Conservation (phyloP, 2,113 vertebrate genomes). For the Apteryx mantelli region DNA sequence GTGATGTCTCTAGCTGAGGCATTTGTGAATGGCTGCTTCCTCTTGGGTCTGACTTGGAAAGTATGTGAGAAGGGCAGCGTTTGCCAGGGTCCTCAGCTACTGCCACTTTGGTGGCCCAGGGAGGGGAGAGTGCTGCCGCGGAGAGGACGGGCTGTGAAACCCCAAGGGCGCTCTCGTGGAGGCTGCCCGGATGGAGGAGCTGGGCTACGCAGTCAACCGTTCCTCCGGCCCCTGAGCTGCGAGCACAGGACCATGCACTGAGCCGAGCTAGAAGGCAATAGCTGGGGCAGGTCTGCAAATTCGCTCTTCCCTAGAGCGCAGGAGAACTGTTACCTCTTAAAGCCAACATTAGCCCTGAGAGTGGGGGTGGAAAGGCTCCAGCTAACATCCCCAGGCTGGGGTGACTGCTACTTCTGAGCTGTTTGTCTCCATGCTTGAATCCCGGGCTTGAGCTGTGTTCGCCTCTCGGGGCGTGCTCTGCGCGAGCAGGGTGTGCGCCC, state of each 20-base stretch:
- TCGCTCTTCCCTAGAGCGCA: not conserved
- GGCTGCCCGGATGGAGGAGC: not conserved
- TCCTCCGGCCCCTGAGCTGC: not conserved
- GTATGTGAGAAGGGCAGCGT: not conserved
- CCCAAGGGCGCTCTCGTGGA: not conserved
- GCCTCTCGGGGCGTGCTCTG: not conserved
- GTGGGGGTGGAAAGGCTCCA: not conserved
- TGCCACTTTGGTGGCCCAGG: not conserved
- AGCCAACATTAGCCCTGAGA: not conserved
- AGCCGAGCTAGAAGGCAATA: not conserved
- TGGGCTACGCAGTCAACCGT: not conserved
- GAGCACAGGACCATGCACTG: not conserved
- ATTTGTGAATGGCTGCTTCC: not conserved
- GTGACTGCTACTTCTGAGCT: too few species aligned
- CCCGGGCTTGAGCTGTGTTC: rapidly evolving
- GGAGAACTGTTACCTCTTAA: not conserved
- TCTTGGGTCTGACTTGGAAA: not conserved
- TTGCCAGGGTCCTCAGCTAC: not conserved
- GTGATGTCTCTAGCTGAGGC: not conserved
- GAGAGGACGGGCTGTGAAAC: not conserved
- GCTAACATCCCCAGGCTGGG: not conserved
- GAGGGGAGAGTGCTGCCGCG: rapidly evolving
- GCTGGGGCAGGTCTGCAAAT: not conserved
- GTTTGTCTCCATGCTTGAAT: too few species aligned
- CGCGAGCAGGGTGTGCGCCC: not conserved